A percentile compares a stretch with the other conserved stretches of the same genome.
Evolutionary conservation across 2,888 invertebrate species (phyloP).

Genomic region (Drosophila birchii): DNA sequence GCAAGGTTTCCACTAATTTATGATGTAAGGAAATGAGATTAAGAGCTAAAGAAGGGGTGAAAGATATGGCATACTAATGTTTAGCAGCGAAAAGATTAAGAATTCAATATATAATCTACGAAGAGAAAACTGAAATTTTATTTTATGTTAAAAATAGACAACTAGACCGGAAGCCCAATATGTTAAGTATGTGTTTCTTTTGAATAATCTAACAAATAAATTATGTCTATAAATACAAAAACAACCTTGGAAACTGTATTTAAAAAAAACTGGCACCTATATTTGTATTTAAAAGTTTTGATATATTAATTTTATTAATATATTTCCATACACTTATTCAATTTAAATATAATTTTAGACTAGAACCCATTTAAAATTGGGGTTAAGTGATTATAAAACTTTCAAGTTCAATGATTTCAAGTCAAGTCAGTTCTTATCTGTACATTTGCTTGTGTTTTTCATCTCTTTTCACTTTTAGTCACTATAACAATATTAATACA

Average conservation of each 20-base stretch:
- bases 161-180: slow-evolving; percentile 9
- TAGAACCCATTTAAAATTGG: not conserved
- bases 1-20: slow-evolving; percentile 24
- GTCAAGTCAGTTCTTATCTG: slow-evolving; percentile 1
- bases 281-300: not conserved
- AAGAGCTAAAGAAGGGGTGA: not conserved
- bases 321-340: not conserved
- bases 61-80: slow-evolving; percentile 2
- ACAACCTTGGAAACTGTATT: not conserved
- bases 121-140: not conserved
- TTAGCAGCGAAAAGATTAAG: not conserved
- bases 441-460: not conserved
- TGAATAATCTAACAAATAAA: slow-evolving; percentile 5
- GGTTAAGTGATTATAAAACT: slow-evolving; percentile 5
- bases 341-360: not conserved
- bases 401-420: slow-evolving; percentile 41
- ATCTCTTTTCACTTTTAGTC: not conserved
- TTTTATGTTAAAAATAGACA: slow-evolving; percentile 2
- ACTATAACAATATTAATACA: slow-evolving; percentile 3
- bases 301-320: not conserved
- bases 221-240: not conserved
- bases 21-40: slow-evolving; percentile 33
- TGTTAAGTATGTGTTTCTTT: not conserved
- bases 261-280: not conserved
- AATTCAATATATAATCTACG: not conserved